Conservation (phyloP, 2,797 vertebrate species). For the Scleropages formosus region DNA sequence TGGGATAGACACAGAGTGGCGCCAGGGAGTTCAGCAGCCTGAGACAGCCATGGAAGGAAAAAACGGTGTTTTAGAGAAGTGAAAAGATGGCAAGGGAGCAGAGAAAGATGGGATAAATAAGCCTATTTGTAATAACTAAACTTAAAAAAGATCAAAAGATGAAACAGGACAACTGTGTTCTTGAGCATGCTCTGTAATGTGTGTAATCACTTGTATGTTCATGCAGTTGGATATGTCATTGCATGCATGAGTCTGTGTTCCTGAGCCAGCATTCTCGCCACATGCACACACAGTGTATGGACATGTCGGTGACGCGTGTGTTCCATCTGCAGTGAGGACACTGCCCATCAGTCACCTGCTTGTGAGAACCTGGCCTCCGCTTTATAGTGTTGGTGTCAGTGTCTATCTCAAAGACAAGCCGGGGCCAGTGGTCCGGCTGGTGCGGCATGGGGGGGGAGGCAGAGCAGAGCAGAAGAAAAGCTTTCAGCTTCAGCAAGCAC, state of each 20-base stretch:
- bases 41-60: slow-evolving; percentile 23
- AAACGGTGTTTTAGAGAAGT: slow-evolving; percentile 37
- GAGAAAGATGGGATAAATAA: not conserved
- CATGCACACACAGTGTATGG: not conserved
- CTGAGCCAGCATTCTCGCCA: not conserved
- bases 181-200: not conserved
- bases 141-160: not conserved
- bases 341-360: slow-evolving; percentile 63
- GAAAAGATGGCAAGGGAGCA: slow-evolving; percentile 4
- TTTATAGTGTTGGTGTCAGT: slow-evolving; percentile 76
- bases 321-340: not conserved
- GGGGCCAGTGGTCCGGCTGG: slow-evolving; percentile 71
- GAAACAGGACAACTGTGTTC: slow-evolving; percentile 12
- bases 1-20: not conserved
- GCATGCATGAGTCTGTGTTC: not conserved
- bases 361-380: slow-evolving; percentile 68
- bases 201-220: not conserved
- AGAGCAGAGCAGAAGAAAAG: slow-evolving; percentile 39
- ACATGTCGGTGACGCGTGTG: too few relatives aligned
- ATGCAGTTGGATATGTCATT: not conserved
- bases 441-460: slow-evolving; percentile 46
- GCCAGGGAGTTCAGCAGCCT: not conserved
- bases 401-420: slow-evolving; percentile 76
- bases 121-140: not conserved
- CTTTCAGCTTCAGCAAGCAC: slow-evolving; percentile 31